These are phyloP conservation scores for Mya arenaria DNA, from an alignment of 1,140 invertebrate species.

Conservation along the genomic window DNA sequence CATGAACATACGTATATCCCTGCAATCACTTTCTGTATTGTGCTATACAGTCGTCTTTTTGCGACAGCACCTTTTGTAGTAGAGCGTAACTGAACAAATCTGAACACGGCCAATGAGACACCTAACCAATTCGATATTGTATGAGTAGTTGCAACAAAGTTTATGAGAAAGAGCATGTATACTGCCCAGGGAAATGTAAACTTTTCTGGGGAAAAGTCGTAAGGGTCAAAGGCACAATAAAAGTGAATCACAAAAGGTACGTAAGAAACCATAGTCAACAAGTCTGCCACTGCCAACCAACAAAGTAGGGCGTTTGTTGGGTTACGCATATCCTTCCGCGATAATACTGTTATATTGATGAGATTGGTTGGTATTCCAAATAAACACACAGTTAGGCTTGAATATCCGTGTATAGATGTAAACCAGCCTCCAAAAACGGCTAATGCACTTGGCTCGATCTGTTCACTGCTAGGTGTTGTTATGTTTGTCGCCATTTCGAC, in stretches of 20 bases:
- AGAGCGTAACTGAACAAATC: slow-evolving; percentile 87
- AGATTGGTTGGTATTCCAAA: slow-evolving; percentile 94
- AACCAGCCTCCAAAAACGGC: slow-evolving; percentile 78
- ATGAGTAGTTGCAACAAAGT: slow-evolving; percentile 91
- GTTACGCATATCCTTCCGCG: slow-evolving; percentile 90
- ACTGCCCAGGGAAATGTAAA: slow-evolving; percentile 71
- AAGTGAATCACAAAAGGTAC: slow-evolving; percentile 90
- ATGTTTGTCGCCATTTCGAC: slow-evolving; percentile 5
- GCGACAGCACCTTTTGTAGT: slow-evolving; percentile 90
- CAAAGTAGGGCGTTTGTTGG: slow-evolving; percentile 93
- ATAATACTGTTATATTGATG: slow-evolving; percentile 94
- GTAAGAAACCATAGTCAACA: slow-evolving; percentile 94
- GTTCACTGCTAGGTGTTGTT: not conserved
- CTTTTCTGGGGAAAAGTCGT: slow-evolving; percentile 64
- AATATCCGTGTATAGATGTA: slow-evolving; percentile 86
- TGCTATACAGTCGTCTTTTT: slow-evolving; percentile 82
- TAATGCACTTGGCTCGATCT: slow-evolving; percentile 47
- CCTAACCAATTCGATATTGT: slow-evolving; percentile 97
- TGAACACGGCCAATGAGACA: slow-evolving; percentile 90
- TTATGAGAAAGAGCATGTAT: slow-evolving; percentile 75
- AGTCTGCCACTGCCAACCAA: slow-evolving; percentile 90
- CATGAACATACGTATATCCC: slow-evolving; percentile 88
- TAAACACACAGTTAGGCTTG: slow-evolving; percentile 89
- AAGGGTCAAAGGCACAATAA: slow-evolving; percentile 71
- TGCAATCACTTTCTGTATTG: slow-evolving; percentile 88